Base-by-base conservation (phyloP, 1,140 invertebrate genomes). In the Diploscapter pachys region DNA sequence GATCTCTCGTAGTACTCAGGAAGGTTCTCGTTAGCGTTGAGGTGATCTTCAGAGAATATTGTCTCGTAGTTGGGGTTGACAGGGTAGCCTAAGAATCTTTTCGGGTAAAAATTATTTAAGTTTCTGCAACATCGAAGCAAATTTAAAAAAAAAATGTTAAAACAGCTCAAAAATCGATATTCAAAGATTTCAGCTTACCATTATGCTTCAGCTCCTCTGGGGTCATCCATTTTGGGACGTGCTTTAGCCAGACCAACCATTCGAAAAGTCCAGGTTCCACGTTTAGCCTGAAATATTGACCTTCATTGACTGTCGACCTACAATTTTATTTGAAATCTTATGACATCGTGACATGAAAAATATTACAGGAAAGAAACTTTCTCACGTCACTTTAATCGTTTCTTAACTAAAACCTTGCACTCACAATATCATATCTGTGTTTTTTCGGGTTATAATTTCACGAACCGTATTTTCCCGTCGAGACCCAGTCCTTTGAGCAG, bases 261-360 rank as follows among this genome's bases (percentile, higher is more conserved):
- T 96, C 94, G 86, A 95, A 96, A 31, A 96, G 84, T 0, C 92
- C 92, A 0, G 93, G 93, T 83, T 96, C 94, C 48, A 95, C 88
- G 78, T 89, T 89, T 11, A 94, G 89, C 62, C 87, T 74, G n/a
- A 74, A 52, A 54, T 68, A 55, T 11, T 52, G 56, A 6, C 66
- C 66, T 68, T 13, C 57, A 68, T 55, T 6, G 66, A 51, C 6
- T 52, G 9, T 6, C 11, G 13, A 50, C 48, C n/a, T 31, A 31
- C 66, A 68, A 6, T 52, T 13, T 55, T 68, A 52, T 53, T 9
- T 68, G 9, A 52, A 52, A 4, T 5, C 9, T 76, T 31, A 31
- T 31, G 31, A 31, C 31, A 31, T 31, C 31, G 31, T 31, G 31
- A 31, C 31, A 31, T 31, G 31, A 31, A 31, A 31, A 31, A 31